These are phyloP conservation scores for Nylanderia fulva DNA, from an alignment of 1,140 invertebrate genomes.

Conservation along the genomic window DNA sequence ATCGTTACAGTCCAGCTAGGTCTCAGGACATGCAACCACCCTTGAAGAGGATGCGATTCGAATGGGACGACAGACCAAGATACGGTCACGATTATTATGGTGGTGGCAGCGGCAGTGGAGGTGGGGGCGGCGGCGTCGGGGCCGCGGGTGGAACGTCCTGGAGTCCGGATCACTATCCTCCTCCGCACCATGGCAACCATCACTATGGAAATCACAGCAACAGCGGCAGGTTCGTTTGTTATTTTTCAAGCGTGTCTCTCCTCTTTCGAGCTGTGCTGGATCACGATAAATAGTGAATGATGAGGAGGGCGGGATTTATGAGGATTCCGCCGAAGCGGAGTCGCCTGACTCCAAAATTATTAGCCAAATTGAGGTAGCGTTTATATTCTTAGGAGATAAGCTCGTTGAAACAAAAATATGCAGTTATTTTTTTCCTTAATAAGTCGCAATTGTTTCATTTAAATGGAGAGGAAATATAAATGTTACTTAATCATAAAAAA, in stretches of 20 bases:
- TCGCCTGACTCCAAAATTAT: slow-evolving; percentile 81
- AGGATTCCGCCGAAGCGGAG: slow-evolving; percentile 72
- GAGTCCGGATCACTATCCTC: slow-evolving; percentile 83
- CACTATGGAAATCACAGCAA: slow-evolving; percentile 86
- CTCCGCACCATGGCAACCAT: slow-evolving; percentile 86
- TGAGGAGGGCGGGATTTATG: slow-evolving; percentile 58
- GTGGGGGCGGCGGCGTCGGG: slow-evolving; percentile 76
- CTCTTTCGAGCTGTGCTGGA: slow-evolving; percentile 16
- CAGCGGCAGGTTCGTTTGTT: slow-evolving; percentile 81
- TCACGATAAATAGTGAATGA: slow-evolving; percentile 20
- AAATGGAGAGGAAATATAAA: neutral
- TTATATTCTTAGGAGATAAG: neutral
- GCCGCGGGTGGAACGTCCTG: slow-evolving; percentile 78
- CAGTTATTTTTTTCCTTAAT: neutral
- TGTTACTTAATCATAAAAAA: neutral
- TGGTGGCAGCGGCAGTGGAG: slow-evolving; percentile 81
- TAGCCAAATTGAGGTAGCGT: slow-evolving; percentile 80
- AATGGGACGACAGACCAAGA: slow-evolving; percentile 89
- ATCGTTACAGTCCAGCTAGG: slow-evolving; percentile 91
- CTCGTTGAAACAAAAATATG: neutral
- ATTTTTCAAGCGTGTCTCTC: slow-evolving; percentile 35
- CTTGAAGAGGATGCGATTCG: slow-evolving; percentile 92
- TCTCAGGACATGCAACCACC: slow-evolving; percentile 92
- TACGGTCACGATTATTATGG: slow-evolving; percentile 85
- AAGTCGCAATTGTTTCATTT: neutral